A percentile compares a stretch with the other conserved stretches of the same genome.
Conservation (phyloP, 2,113 vertebrate species). For the Cyanocitta stelleri region DNA sequence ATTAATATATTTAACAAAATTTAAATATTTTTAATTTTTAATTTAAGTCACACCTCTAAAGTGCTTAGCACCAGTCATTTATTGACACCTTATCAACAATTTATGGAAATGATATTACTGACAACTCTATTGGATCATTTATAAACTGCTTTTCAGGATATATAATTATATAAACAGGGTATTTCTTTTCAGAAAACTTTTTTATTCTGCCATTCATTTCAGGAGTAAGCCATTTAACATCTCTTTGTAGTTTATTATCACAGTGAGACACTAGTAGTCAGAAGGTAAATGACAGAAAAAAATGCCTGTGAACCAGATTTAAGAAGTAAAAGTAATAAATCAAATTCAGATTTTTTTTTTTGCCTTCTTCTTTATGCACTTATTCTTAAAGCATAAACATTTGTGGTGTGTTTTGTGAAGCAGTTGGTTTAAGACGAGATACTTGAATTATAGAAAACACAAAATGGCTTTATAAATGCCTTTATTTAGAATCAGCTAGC, state of each 20-base stretch:
- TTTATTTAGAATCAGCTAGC: slow-evolving; percentile 3
- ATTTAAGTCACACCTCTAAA: background rate
- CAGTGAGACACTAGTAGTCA: background rate
- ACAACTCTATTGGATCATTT: background rate
- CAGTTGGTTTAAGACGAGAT: background rate
- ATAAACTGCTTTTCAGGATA: background rate
- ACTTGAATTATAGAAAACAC: background rate
- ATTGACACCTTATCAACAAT: background rate
- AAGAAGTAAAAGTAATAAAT: background rate
- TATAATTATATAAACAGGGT: background rate
- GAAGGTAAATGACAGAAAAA: slow-evolving; percentile 30
- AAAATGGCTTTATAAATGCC: background rate
- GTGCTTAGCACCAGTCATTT: background rate
- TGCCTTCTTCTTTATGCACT: background rate
- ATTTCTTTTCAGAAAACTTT: background rate
- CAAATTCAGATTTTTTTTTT: background rate
- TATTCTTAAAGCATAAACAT: slow-evolving; percentile 21
- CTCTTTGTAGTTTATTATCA: slow-evolving; percentile 6
- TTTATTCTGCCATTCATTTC: background rate
- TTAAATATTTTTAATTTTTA: background rate
- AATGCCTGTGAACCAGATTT: background rate
- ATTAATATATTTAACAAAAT: background rate
- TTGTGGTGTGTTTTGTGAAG: background rate
- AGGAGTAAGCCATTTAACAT: slow-evolving; percentile 9
- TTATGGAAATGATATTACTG: background rate